Evolutionary conservation across 2,888 invertebrate species (phyloP), one percentile per base, ranked within the genome.

Genomic region (Sialis fuliginosa): DNA sequence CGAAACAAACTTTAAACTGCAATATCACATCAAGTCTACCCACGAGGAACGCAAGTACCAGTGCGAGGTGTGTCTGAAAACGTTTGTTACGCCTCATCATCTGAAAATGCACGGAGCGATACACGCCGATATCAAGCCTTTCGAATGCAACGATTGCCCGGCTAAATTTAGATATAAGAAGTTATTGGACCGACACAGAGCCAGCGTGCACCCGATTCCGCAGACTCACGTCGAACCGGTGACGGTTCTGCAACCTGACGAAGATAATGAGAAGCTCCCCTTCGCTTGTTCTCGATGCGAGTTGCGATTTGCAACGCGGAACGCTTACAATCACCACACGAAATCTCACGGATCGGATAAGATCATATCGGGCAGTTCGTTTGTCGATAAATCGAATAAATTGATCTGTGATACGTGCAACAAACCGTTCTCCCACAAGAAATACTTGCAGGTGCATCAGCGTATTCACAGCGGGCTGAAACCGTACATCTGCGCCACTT

Each of bases 21-120:
- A 48, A 33, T 49, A 47, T 39, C 46, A 37, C 6, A 49, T 51
- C 43, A 51, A 52, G 30, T 53, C 49, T 32, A 40, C 46, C 1
- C 46, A 46, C 30, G 46, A 46, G 10, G 63, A 62, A 39, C 62
- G 54, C 48, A 67, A 60, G 31, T 62, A 62, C 9, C 58, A 58
- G 13, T 74, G 74, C 49, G 56, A 62, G 6, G 53, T 68, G 0
- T 74, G 75, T 52, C 60, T 65, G n/a, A 71, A 68, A 52, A 60
- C 57, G 1, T 73, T 73, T 48, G 64, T 65, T 48, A 60, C 61
- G 1, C 60, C 61, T n/a, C 61, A 63, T 45, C 64, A 65, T 52
- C 55, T 67, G 48, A 50, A 51, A 45, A 54, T 55, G 22, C 57
- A 56, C 43, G 51, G 46, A 33, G 46, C 46, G 5, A 46, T 46